Evolutionary conservation across 2,888 invertebrate genomes (phyloP), one percentile per base, ranked within the genome.

Genomic region (Cosmia trapezina): DNA sequence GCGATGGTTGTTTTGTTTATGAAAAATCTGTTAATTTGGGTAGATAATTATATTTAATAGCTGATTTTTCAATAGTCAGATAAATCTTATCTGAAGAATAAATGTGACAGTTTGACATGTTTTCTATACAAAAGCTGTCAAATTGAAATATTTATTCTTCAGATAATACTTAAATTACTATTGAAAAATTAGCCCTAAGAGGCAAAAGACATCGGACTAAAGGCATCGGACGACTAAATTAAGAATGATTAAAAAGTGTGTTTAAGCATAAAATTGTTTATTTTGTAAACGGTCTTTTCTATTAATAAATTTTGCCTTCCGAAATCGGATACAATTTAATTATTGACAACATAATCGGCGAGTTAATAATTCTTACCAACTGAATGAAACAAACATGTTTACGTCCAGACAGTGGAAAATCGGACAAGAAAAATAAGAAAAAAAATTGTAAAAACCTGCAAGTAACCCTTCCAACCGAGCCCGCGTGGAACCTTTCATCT

Each of bases 401-500:
- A 14, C 12, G 11, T 9, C 17, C 45, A 70, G 41, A 47, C 47
- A n/a, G 28, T n/a, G 37, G 28, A 70, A 69, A 57, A 33, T 41
- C 41, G 6, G 37, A 47, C 28, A 62, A 78, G 62, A 59, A 62
- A 51, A 68, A 60, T 47, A 45, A 76, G 47, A 41, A 62, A n/a
- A 62, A 78, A 71, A 53, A 7, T 11, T 37, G n/a, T 60, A 76
- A 59, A 76, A 57, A 57, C 17, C 57, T 61, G 47, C 41, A 62
- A 62, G 51, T 73, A 73, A 66, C 69, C 71, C 75, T 71, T 56
- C 37, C 47, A 66, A 60, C 22, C 9, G 53, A 51, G 60, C 43
- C 70, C 51, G 37, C 57, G 65, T 19, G 45, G 59, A 63, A 71
- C 71, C 81, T 81, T 83, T 81, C 83, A 81, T 81, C 63, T 69